A percentile compares a stretch with the other conserved stretches of the same genome.
These are phyloP conservation scores for Lucilia cuprina DNA, from an alignment of 1,140 invertebrate species.

Conservation along the genomic window DNA sequence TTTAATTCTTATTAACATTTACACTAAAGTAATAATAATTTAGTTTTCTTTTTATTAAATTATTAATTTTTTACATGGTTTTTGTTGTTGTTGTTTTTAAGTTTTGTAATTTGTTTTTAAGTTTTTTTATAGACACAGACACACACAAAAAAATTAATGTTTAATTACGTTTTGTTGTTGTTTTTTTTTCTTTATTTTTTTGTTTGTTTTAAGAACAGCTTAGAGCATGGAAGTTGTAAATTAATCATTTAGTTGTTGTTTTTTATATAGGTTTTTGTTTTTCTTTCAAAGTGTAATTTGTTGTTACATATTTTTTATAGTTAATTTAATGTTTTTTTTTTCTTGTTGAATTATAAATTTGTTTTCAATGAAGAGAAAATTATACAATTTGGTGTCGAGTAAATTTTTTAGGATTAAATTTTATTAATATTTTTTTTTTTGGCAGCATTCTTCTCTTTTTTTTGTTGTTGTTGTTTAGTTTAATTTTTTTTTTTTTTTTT, in stretches of 20 bases:
- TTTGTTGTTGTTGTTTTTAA: slow-evolving; percentile 9
- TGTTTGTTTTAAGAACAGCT: slow-evolving; percentile 23
- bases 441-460: slow-evolving; percentile 31
- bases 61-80: not conserved
- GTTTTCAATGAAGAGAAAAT: not conserved
- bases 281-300: not conserved
- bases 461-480: not conserved
- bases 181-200: too few relatives aligned
- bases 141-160: slow-evolving; percentile 23
- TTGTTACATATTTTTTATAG: not conserved
- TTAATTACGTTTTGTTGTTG: not conserved
- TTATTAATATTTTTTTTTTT: slow-evolving; percentile 9
- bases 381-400: not conserved
- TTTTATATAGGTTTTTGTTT: not conserved
- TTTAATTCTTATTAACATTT: slow-evolving; percentile 18
- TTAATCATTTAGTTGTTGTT: slow-evolving; percentile 14
- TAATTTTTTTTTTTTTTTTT: not conserved
- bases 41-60: not conserved
- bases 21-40: slow-evolving; percentile 25
- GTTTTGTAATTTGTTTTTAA: not conserved
- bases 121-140: slow-evolving; percentile 31
- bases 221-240: slow-evolving; percentile 31
- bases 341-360: not conserved
- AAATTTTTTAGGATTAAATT: too few relatives aligned
- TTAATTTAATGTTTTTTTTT: not conserved